These are phyloP conservation scores for Pontoporia blainvillei DNA, from an alignment of 2,113 vertebrate species.

Conservation along the genomic window DNA sequence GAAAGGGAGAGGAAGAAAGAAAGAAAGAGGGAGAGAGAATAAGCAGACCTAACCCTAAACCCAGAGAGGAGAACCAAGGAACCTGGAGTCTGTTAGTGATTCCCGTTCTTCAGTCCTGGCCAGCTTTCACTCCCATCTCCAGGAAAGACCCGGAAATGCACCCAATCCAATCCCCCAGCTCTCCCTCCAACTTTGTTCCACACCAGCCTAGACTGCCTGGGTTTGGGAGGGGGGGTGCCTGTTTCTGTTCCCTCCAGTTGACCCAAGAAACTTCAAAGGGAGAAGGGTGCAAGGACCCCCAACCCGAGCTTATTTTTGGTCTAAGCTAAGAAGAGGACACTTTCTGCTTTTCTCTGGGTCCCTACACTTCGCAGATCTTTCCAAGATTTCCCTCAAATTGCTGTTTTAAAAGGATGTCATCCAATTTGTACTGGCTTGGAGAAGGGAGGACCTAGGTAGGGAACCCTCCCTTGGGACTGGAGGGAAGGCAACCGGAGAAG, in stretches of 20 bases:
- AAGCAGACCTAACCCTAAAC: slow-evolving; percentile 39
- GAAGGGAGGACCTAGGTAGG: neutral
- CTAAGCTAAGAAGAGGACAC: neutral
- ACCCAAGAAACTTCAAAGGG: slow-evolving; percentile 40
- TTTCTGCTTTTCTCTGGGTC: neutral
- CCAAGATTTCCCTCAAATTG: neutral
- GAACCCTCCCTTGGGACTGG: neutral
- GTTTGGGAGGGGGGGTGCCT: neutral
- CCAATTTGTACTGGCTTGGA: neutral
- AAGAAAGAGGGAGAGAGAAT: neutral
- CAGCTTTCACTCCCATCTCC: neutral
- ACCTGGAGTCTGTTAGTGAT: neutral
- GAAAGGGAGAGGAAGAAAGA: neutral
- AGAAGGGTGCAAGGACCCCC: neutral
- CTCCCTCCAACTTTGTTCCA: neutral
- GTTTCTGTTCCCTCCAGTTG: neutral
- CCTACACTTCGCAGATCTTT: neutral
- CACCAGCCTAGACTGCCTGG: neutral
- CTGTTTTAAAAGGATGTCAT: neutral
- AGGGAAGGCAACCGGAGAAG: neutral
- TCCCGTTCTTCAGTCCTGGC: neutral
- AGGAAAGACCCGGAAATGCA: neutral
- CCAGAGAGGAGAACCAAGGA: neutral
- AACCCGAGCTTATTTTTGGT: neutral
- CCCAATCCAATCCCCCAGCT: neutral